phyloP scores from a whole-genome alignment of 2,113 vertebrate species.

The Mobula hypostoma region DNA sequence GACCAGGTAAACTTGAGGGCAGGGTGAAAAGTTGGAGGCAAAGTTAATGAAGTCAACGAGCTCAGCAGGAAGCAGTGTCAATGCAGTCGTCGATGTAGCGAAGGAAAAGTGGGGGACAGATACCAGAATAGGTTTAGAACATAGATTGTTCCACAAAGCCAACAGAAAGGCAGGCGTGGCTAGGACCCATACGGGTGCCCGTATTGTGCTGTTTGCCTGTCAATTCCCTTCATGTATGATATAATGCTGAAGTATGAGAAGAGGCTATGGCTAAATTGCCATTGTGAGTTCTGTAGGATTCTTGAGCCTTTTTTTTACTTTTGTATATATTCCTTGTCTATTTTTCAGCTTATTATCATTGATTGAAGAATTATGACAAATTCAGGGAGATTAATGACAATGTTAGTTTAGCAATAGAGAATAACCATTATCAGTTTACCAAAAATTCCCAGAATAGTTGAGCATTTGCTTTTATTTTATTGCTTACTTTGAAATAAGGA shows the following conservation, averaged over 20 bases:
- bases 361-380: background rate
- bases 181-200: too few relatives aligned
- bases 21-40: too few relatives aligned
- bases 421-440: background rate
- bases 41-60: too few relatives aligned
- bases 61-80: too few relatives aligned
- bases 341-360: background rate
- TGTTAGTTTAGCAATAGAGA: background rate
- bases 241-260: background rate
- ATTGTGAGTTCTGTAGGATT: too few relatives aligned
- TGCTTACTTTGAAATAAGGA: background rate
- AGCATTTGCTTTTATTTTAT: background rate
- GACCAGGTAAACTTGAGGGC: too few relatives aligned
- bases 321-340: background rate
- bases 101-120: too few relatives aligned
- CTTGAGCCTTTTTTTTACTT: background rate
- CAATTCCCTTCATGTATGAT: background rate
- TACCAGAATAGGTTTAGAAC: too few relatives aligned
- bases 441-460: background rate
- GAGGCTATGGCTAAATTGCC: background rate
- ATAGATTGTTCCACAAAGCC: too few relatives aligned
- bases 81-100: too few relatives aligned
- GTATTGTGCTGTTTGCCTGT: background rate
- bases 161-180: too few relatives aligned
- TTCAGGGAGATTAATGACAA: constrained; percentile 22